Conservation (phyloP, 2,888 invertebrate genomes). For the Hofmannophila pseudospretella region DNA sequence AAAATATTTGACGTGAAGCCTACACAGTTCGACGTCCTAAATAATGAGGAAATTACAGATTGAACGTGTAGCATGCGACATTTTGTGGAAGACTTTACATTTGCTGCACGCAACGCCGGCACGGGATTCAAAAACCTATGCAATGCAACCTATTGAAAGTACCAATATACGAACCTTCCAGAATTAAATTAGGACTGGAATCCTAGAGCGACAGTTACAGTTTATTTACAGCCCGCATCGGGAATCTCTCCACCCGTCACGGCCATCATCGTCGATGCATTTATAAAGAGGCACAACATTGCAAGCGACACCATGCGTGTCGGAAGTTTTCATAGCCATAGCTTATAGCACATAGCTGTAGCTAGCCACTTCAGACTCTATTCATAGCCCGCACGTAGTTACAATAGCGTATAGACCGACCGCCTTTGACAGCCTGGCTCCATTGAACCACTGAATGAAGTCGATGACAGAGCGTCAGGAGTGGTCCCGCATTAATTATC, state of each 20-base stretch:
- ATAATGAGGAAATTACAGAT: not conserved
- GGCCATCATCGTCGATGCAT: not conserved
- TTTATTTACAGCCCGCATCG: too few species aligned
- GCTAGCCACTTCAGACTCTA: conserved; percentile 64
- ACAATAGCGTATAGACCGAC: conserved; percentile 21
- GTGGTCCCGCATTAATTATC: conserved; percentile 67
- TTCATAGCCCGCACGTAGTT: conserved; percentile 58
- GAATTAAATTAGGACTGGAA: too few species aligned
- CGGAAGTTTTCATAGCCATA: conserved; percentile 53
- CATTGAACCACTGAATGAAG: conserved; percentile 64
- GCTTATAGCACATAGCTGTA: conserved; percentile 22
- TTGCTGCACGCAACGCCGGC: not conserved
- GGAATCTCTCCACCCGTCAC: too few species aligned
- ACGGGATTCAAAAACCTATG: not conserved
- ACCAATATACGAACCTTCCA: too few species aligned
- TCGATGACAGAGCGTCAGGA: conserved; percentile 52
- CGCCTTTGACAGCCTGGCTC: conserved; percentile 60
- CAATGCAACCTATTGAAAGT: too few species aligned
- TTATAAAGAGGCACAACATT: not conserved
- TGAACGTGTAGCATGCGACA: not conserved
- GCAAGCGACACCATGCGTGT: conserved; percentile 34
- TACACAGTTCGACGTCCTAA: too few species aligned
- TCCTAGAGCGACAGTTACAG: too few species aligned
- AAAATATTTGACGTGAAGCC: too few species aligned
- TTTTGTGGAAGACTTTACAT: not conserved